Percentiles rank a stretch among this genome's conserved stretches.
Conservation (phyloP, 2,113 vertebrate genomes). For the Ctenomys sociabilis region DNA sequence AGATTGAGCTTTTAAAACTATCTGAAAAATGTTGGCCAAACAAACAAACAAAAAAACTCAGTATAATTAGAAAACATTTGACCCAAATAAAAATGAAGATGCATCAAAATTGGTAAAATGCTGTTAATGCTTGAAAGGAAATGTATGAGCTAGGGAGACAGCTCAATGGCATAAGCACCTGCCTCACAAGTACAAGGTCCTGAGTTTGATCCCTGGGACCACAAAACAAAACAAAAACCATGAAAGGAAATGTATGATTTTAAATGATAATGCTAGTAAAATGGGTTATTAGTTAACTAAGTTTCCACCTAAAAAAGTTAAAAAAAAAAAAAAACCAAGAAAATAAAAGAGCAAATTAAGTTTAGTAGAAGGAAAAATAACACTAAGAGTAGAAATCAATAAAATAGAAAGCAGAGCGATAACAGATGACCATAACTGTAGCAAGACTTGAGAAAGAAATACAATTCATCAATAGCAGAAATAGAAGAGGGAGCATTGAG, state of each 20-base stretch:
- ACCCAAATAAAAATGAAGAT: not conserved
- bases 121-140: not conserved
- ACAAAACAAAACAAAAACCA: no score
- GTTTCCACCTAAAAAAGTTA: not conserved
- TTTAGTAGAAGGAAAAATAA: not conserved
- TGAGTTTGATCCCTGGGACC: no score
- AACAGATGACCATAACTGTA: not conserved
- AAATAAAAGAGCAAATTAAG: not conserved
- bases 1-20: not conserved
- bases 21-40: not conserved
- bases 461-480: no score
- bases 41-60: not conserved
- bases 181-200: no score
- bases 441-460: not conserved
- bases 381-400: no score
- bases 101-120: not conserved
- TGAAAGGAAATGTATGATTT: not conserved
- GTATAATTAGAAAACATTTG: not conserved
- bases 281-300: not conserved
- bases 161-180: no score
- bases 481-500: accelerated
- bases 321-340: not conserved
- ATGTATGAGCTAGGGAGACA: no score
- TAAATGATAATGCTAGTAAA: no score
- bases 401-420: no score